Base-by-base conservation (phyloP, 2,113 vertebrate species). In the Microtus pennsylvanicus region DNA sequence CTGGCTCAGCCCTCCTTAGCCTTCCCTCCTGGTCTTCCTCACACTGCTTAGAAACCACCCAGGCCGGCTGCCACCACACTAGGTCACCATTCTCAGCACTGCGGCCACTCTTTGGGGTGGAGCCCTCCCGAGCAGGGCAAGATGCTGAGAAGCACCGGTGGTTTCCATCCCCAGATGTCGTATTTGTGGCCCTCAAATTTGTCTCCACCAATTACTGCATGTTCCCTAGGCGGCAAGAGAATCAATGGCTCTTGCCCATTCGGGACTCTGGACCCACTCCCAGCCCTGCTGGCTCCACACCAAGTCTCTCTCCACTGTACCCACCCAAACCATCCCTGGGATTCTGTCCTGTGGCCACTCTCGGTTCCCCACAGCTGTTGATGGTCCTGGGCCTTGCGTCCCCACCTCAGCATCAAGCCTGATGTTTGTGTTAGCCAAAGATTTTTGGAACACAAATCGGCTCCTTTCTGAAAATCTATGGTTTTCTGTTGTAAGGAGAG, bases 61-160 rank as follows among this genome's bases (percentile, higher is more conserved):
- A 72, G 86, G 87, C 50, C 50, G 30, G 35, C 47, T 17, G 33
- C 11, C 69, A 58, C n/a, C 5, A 26, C 45, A 38, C 86, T 17
- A 0, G 63, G 69, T 38, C 30, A 77, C 22, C 22, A 17, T 1
- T 17, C n/a, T 5, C 8, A 38, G 63, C 35, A 33, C 86, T n/a
- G 38, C 16, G 19, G 13, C 42, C 12, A 1, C 13, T 58, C 38
- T 63, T 26, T 22, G 0, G 3, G 9, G n/a, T 14, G 63, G 47
- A 21, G 3, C 7, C 1, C 47, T 22, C 14, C 42, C 0, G 47
- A 4, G 11, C 24, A 21, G 1, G 10, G 12, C 0, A 63, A 14
- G 81, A 5, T 9, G n/a, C 4, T 38, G 33, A 45, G 70, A 55
- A 30, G 90, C 21, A 8, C 42, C 7, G 0, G 58, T 58, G 58